Base-by-base conservation (phyloP, 2,113 vertebrate genomes). In the Recurvirostra avosetta region DNA sequence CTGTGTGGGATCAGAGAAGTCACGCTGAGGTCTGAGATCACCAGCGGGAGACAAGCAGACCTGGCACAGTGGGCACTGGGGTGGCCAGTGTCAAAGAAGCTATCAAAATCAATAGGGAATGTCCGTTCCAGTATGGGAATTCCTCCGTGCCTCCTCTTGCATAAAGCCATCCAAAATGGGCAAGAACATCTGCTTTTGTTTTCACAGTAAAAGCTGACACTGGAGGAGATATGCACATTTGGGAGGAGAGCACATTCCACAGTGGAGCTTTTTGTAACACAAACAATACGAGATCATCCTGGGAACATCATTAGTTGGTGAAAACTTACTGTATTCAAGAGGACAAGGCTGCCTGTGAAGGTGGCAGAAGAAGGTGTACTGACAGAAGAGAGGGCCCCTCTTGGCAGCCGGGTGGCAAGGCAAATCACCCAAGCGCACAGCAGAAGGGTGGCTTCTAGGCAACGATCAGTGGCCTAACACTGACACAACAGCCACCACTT, bases 161-260 rank as follows among this genome's bases (percentile, higher is more conserved):
- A 63, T 43, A 94, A 92, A 95, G 56, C 62, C 73, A 56, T 81
- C 73, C 45, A 59, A 93, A 94, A 94, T 78, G 68, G 88, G 79
- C 86, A 92, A 84, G 74, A 96, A 92, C 88, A 96, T 95, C 90
- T 96, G 96, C 84, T 96, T 96, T 96, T 91, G 80, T 89, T 97
- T 96, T 96, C 85, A 93, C 89, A 95, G 49, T 73, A 85, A 79
- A 93, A 94, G 78, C 77, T 88, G 84, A 93, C 87, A 53, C 58
- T 92, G 62, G 92, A 90, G 67, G 62, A 93, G 92, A 96, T 93
- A 90, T 0, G 38, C 71, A n/a, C 53, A 76, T 66, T 49, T 92
- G 85, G 90, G 85, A 94, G 58, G 66, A 38, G 56, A 92, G 66
- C 53, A 32, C 93, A 94, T 96, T 95, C 93, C 93, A 41, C 66